phyloP scores from a whole-genome alignment of 2,113 vertebrate genomes.

The Talpa occidentalis region DNA sequence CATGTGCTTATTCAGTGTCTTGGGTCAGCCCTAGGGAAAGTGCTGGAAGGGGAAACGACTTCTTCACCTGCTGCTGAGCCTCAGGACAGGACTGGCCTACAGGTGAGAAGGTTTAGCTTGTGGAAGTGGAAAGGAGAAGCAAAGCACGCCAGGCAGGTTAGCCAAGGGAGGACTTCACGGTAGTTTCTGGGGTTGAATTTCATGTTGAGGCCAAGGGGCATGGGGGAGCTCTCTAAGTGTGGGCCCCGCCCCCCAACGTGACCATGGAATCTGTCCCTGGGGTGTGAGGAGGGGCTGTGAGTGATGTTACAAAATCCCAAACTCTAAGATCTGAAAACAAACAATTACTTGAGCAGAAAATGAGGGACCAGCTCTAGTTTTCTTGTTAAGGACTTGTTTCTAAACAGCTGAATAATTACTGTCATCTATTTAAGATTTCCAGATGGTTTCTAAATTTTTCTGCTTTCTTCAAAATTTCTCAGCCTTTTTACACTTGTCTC shows the following conservation, averaged over 20 bases:
- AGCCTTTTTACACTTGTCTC: conserved; percentile 74
- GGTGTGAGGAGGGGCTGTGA: neutral
- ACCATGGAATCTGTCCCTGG: neutral
- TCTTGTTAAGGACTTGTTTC: conserved; percentile 76
- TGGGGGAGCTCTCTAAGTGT: no score
- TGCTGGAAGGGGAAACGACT: no score
- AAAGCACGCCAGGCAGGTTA: no score
- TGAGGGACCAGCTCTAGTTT: conserved; percentile 71
- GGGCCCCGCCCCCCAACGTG: neutral
- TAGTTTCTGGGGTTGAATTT: neutral
- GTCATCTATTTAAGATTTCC: conserved; percentile 77
- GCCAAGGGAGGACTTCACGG: no score
- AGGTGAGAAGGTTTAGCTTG: no score
- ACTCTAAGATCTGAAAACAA: conserved; percentile 66
- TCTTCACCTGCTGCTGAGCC: no score
- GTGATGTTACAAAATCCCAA: neutral
- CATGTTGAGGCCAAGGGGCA: fast-evolving
- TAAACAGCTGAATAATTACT: conserved; percentile 82
- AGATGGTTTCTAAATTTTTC: conserved; percentile 78
- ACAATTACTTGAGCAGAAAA: conserved; percentile 77
- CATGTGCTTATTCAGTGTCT: no score
- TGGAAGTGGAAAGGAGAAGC: no score
- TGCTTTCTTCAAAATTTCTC: conserved; percentile 73
- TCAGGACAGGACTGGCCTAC: no score
- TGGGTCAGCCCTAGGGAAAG: no score